Evolutionary conservation across 2,113 vertebrate species (phyloP).

Genomic region (Phoenicopterus ruber): DNA sequence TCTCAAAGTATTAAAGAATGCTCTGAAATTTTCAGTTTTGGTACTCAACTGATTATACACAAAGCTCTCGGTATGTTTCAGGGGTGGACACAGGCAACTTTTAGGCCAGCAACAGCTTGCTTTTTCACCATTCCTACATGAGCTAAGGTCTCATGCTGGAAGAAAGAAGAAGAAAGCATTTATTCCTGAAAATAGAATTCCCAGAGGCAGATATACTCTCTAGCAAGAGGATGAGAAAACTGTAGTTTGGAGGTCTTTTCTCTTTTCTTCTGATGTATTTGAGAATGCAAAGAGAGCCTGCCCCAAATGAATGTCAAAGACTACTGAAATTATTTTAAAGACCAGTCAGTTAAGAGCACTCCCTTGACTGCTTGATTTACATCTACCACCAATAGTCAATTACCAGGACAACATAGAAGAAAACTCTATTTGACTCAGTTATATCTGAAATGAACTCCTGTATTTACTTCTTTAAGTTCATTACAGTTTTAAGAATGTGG

Average conservation of each 20-base stretch:
- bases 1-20: background rate
- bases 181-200: background rate
- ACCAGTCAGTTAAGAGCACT: background rate
- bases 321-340: background rate
- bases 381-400: background rate
- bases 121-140: background rate
- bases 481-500: background rate
- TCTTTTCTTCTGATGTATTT: background rate
- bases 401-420: background rate
- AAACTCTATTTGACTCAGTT: background rate
- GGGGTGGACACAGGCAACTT: background rate
- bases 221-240: background rate
- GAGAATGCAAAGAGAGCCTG: background rate
- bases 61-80: background rate
- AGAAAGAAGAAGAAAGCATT: background rate
- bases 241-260: background rate
- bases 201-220: background rate
- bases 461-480: background rate
- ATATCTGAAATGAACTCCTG: background rate
- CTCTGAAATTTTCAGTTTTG: background rate
- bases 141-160: background rate
- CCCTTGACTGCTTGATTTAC: background rate
- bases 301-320: background rate
- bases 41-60: background rate
- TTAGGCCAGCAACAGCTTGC: background rate